A percentile compares a stretch with the other conserved stretches of the same genome.
Conservation (phyloP, 2,113 vertebrate species). For the Sinosuthora webbiana region DNA sequence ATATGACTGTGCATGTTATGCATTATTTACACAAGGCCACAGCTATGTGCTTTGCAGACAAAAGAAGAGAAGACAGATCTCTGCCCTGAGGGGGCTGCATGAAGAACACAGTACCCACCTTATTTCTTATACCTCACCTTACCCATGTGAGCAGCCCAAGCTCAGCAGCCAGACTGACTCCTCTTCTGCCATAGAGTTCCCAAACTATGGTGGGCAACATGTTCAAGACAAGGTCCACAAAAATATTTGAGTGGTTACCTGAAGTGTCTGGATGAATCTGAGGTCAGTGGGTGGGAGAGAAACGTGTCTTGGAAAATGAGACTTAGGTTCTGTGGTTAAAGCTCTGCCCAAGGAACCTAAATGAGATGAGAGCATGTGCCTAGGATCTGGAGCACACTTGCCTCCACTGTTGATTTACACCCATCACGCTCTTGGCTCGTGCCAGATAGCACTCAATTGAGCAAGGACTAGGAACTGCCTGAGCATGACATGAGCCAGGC, state of each 20-base stretch:
- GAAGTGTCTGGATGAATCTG: neutral
- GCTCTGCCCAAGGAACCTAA: neutral
- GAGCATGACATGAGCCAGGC: neutral
- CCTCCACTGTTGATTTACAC: neutral
- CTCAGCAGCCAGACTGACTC: neutral
- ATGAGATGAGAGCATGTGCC: neutral
- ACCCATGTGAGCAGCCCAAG: fast-evolving
- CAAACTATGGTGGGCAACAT: neutral
- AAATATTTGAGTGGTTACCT: neutral
- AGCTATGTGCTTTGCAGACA: slow-evolving; percentile 29
- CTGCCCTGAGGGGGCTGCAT: neutral
- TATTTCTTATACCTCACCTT: neutral
- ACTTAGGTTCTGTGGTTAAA: neutral
- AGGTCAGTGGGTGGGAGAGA: neutral
- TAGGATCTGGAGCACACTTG: neutral
- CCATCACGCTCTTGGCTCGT: neutral
- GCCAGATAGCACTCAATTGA: neutral
- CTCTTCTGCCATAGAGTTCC: neutral
- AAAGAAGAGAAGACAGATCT: slow-evolving; percentile 4
- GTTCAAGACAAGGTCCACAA: neutral
- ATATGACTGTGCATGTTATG: slow-evolving; percentile 41
- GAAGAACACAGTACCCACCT: neutral
- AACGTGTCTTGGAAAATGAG: neutral
- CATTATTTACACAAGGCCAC: slow-evolving; percentile 49
- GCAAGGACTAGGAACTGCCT: neutral